Base-by-base conservation (phyloP, 2,888 invertebrate species). In the Dione juno region DNA sequence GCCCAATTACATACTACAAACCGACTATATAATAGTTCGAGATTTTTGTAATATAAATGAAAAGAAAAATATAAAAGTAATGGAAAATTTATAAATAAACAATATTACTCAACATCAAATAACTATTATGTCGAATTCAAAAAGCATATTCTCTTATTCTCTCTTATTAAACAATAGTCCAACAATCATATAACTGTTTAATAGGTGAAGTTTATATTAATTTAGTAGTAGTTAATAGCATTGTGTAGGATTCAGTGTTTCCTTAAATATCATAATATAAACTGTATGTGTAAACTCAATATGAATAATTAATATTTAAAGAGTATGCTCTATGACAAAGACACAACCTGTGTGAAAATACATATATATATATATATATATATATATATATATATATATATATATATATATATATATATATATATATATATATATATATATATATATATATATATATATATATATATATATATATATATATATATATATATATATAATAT, bases 11-110 rank as follows among this genome's bases (percentile, higher is more conserved):
- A 14, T 21, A 1, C 10, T 59, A 59, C 10, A 10, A 16, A 57
- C 37, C 57, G n/a, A 59, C n/a, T 45, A 28, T 28, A 28, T 61
- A 16, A 28, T 61, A 61, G 43, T 61, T 61, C 61, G 61, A 61
- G 28, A 59, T 59, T 19, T n/a, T 8, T 43, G 1, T 40, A 43
- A n/a, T 9, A 43, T 14, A 19, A n/a, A n/a, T n/a, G n/a, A 21
- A 19, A 13, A 41, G 9, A 41, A 9, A 19, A 41, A 21, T 16
- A 43, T 16, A 21, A 59, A 21, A 21, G 19, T 58, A 41, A 41
- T 19, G 19, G 1, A 41, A 41, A 19, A 41, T 3, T 1, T 41
- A 43, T 21, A 59, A 19, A 43, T 21, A 43, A 61, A 40, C 11
- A 43, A 28, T 59, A 45, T 61, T 45, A 61, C 45, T 61, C 61